Base-by-base conservation (phyloP, 1,140 invertebrate species). In the Heliothis virescens region DNA sequence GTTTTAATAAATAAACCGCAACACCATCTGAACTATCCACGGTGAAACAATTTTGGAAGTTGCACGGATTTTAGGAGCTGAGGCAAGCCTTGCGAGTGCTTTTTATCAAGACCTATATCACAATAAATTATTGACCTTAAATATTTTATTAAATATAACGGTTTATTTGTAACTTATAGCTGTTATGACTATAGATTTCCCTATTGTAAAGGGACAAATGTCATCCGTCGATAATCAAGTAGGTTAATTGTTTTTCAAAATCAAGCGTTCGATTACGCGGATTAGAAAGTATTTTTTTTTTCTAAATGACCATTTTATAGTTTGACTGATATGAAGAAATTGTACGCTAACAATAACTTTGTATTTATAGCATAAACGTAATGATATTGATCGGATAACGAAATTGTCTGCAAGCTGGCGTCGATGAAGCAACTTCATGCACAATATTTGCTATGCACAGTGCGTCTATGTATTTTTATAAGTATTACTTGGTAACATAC, bases 381-480 rank as follows among this genome's bases (percentile, higher is more conserved):
- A 71, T 79, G 77, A 16, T 73, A 29, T 57, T 72, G 78, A 79
- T 79, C 29, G 11, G 59, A 59, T 47, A 59, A 75, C 41, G 48
- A 75, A 69, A 53, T 75, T 72, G 34, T 50, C 29, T 80, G 55
- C 4, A 59, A 74, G 57, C 55, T 75, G 26, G 71, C 71, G 47
- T 75, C 55, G 48, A 63, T 79, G 69, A 73, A 82, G 67, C 55
- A 85, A 82, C 62, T 67, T 83, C 16, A 83, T 85, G 86, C 87
- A 89, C 87, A 89, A 87, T 75, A 79, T 85, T 85, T 83, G 85
- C 81, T 87, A 86, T 82, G 83, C 86, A 88, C 88, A 88, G 84
- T 86, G 76, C 81, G 63, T 79, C 79, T 82, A 80, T 85, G 85
- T 82, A 85, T 84, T 87, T 79, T 85, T 85, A 79, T 85, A 82